Evolutionary conservation across 2,797 vertebrate species (phyloP).

Genomic region (Sebastolobus altivelis): DNA sequence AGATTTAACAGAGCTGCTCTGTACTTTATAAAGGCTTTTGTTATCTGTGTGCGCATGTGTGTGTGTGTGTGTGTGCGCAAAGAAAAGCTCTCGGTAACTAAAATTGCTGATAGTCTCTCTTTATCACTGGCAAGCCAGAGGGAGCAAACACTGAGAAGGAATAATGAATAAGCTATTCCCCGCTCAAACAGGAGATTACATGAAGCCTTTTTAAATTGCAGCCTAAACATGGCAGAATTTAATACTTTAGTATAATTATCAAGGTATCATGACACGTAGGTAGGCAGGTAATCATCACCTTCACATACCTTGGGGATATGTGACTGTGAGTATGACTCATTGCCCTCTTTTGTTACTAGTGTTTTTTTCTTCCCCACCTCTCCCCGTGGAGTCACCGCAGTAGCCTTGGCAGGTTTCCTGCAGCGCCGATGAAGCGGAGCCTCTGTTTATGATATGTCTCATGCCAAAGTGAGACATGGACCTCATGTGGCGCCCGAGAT

Average conservation of each 20-base stretch:
- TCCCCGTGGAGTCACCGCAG: constrained; percentile 45
- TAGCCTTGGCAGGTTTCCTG: constrained; percentile 60
- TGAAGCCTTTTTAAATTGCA: constrained; percentile 50
- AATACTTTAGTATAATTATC: constrained; percentile 38
- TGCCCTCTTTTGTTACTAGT: constrained; percentile 30
- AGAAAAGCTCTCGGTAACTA: constrained; percentile 14
- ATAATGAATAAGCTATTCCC: constrained; percentile 49
- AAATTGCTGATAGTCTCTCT: constrained; percentile 41
- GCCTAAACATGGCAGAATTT: constrained; percentile 31
- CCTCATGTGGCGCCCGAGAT: constrained; percentile 77
- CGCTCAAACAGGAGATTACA: constrained; percentile 35
- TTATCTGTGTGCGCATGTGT: not conserved
- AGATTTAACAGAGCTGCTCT: constrained; percentile 29
- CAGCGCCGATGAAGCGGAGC: constrained; percentile 58
- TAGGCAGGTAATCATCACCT: constrained; percentile 49
- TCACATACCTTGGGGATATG: constrained; percentile 27
- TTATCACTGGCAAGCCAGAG: constrained; percentile 38
- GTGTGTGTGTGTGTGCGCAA: constrained; percentile 6
- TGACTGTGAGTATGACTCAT: constrained; percentile 59
- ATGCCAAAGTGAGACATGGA: constrained; percentile 71
- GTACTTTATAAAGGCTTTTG: constrained; percentile 35
- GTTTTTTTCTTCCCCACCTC: constrained; percentile 19
- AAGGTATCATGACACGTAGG: constrained; percentile 17
- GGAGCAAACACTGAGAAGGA: constrained; percentile 48
- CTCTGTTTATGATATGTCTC: constrained; percentile 75